Evolutionary conservation across 2,113 vertebrate species (phyloP).

Genomic region (Fulmarus glacialis): DNA sequence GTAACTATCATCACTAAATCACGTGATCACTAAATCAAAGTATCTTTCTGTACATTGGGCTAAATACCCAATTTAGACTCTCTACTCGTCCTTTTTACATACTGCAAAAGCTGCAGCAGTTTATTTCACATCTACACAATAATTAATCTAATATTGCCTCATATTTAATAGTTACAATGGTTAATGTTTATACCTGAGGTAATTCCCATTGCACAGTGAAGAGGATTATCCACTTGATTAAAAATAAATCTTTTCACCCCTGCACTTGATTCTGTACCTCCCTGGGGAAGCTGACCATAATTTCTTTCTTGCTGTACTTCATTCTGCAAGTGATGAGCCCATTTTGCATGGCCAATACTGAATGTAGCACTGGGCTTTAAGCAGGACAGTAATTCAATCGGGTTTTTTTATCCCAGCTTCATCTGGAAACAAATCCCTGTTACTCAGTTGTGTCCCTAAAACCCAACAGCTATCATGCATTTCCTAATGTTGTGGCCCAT

Average conservation of each 20-base stretch:
- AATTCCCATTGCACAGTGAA: conserved; percentile 43
- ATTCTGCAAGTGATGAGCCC: conserved; percentile 28
- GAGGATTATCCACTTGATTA: conserved; percentile 66
- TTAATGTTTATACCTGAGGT: conserved; percentile 60
- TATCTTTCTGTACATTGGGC: conserved; percentile 15
- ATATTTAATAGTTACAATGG: conserved; percentile 45
- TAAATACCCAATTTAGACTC: conserved; percentile 45
- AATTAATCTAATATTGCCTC: conserved; percentile 61
- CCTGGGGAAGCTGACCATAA: conserved; percentile 56
- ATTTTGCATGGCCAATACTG: conserved; percentile 8
- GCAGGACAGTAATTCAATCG: neutral
- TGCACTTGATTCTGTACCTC: conserved; percentile 36
- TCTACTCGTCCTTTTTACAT: neutral
- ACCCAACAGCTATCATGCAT: neutral
- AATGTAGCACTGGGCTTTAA: neutral
- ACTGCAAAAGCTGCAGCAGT: neutral
- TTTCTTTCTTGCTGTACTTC: conserved; percentile 12
- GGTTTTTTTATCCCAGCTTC: neutral
- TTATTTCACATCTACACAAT: conserved; percentile 52
- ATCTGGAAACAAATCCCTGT: neutral
- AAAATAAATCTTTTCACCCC: conserved; percentile 70
- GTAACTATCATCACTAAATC: conserved; percentile 16
- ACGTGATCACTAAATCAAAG: conserved; percentile 14
- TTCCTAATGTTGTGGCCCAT: neutral
- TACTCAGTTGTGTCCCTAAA: neutral